A percentile compares a stretch with the other conserved stretches of the same genome.
Conservation (phyloP, 2,888 invertebrate species). For the Phortica magna region DNA sequence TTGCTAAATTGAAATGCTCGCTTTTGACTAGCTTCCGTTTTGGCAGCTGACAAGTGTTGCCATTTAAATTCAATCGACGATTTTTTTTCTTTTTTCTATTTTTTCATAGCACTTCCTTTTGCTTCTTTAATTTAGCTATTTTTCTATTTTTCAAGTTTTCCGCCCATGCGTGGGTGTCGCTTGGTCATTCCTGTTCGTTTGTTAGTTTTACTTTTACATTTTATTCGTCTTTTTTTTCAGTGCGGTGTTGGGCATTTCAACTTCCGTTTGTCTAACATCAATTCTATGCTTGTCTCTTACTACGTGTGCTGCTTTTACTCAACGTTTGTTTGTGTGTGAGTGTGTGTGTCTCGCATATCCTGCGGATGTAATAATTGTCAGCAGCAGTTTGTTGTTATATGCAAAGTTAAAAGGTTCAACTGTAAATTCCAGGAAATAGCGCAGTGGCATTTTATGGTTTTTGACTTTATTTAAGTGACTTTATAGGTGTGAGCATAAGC, state of each 20-base stretch:
- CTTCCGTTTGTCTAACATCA: constrained; percentile 45
- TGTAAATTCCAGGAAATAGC: constrained; percentile 30
- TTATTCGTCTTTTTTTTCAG: constrained; percentile 35
- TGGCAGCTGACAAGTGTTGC: constrained; percentile 53
- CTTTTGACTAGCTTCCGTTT: constrained; percentile 26
- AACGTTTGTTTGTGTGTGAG: constrained; percentile 28
- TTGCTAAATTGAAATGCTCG: constrained; percentile 17
- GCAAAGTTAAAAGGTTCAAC: constrained; percentile 32
- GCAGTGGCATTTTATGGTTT: constrained; percentile 28
- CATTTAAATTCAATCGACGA: constrained; percentile 70
- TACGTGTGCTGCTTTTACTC: constrained; percentile 30
- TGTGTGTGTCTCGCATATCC: constrained; percentile 48
- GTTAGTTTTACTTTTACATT: too few relatives aligned
- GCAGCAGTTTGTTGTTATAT: constrained; percentile 53
- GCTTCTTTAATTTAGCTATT: constrained; percentile 65
- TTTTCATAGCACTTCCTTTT: constrained; percentile 63
- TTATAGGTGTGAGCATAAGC: constrained; percentile 6
- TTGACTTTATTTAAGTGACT: constrained; percentile 31
- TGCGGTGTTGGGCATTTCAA: constrained; percentile 19
- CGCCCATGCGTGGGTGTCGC: neutral
- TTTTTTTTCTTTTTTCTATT: constrained; percentile 59
- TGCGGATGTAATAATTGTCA: constrained; percentile 72
- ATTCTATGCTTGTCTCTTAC: constrained; percentile 50
- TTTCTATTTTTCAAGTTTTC: constrained; percentile 5
- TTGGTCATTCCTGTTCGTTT: neutral